A percentile compares a stretch with the other conserved stretches of the same genome.
Conservation (phyloP, 2,888 invertebrate genomes). For the Apoda limacodes region DNA sequence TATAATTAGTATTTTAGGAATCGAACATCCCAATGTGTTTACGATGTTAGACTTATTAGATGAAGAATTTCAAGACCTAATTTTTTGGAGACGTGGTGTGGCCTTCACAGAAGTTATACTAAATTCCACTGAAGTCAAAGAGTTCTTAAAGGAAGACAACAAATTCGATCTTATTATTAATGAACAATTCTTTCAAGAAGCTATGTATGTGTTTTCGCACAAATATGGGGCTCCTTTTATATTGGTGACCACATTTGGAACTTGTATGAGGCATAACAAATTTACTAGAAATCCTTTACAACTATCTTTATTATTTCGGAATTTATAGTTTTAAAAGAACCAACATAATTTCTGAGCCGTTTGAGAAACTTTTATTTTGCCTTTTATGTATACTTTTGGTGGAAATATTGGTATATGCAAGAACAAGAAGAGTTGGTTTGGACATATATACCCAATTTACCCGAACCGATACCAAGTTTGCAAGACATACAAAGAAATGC, state of each 20-base stretch:
- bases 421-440: constrained; percentile 42
- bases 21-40: constrained; percentile 47
- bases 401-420: constrained; percentile 45
- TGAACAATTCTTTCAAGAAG: constrained; percentile 63
- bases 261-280: constrained; percentile 53
- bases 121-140: constrained; percentile 37
- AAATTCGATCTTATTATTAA: constrained; percentile 55
- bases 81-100: constrained; percentile 45
- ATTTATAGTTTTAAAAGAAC: constrained; percentile 44
- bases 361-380: constrained; percentile 58
- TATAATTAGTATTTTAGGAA: constrained; percentile 34
- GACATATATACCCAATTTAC: constrained; percentile 43
- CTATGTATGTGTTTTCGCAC: constrained; percentile 47
- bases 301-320: constrained; percentile 41
- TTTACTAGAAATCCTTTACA: constrained; percentile 48
- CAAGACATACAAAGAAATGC: constrained; percentile 46
- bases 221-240: constrained; percentile 54
- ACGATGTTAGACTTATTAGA: constrained; percentile 42
- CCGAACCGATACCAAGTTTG: constrained; percentile 44
- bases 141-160: constrained; percentile 37
- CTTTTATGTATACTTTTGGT: constrained; percentile 47
- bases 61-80: constrained; percentile 40
- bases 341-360: constrained; percentile 64
- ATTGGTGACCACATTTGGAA: constrained; percentile 49
- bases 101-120: constrained; percentile 42